Conservation (phyloP, 2,888 invertebrate genomes). For the Caenorhabditis sp. region DNA sequence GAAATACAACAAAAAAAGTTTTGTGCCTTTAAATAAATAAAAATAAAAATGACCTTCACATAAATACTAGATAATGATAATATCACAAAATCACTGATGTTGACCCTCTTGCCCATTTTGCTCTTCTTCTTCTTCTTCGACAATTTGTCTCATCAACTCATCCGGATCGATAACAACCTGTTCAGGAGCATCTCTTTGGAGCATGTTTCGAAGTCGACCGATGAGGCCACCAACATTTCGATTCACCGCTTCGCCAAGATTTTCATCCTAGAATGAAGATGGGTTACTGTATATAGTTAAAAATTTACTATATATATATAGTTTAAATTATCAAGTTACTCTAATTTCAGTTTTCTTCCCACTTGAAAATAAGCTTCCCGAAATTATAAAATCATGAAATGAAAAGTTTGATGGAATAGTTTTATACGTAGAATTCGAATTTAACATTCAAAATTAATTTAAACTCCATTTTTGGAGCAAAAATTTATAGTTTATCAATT, state of each 20-base stretch:
- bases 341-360: no score
- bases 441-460: no score
- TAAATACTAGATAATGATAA: no score
- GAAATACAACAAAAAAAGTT: background rate
- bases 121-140: background rate
- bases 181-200: background rate
- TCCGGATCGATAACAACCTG: background rate
- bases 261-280: background rate
- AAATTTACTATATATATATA: no score
- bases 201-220: background rate
- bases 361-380: no score
- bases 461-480: no score
- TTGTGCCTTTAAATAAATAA: slow-evolving; percentile 1
- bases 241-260: background rate
- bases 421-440: no score
- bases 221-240: background rate
- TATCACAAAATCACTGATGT: background rate
- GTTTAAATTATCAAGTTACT: no score
- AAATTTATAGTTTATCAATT: no score
- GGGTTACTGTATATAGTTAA: no score
- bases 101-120: background rate
- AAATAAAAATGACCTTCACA: background rate
- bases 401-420: no score
- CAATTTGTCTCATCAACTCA: background rate
- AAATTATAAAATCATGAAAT: no score